Evolutionary conservation across 2,797 vertebrate genomes (phyloP), one percentile per base, ranked within the genome.

Genomic region (Peromyscus melanophrys): DNA sequence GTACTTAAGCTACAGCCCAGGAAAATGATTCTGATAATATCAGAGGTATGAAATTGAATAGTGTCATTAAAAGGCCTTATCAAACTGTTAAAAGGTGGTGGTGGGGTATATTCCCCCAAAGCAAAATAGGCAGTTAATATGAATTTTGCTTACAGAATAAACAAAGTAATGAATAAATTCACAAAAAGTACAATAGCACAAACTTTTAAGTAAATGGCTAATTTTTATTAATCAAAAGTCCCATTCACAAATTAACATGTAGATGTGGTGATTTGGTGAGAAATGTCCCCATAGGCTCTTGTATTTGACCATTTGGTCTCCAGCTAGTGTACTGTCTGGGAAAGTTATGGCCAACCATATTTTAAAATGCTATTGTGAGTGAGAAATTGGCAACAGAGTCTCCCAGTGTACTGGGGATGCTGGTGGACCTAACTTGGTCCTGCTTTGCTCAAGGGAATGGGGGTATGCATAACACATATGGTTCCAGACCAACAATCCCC

Each of bases 21-120:
- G 59, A 89, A 91, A 94, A 85, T 69, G 29, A 87, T 71, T 85
- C 40, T 80, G n/a, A 52, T 49, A 25, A 93, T 65, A 43, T 43
- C 17, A 94, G 49, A 86, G 46, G 65, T 52, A 69, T 40, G 63
- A 77, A 83, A 12, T 87, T 65, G 29, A 89, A 84, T 27, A 73
- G 21, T 65, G 81, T 92, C 92, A 13, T 69, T 83, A 92, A 57
- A 85, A 80, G 49, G 1, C 8, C 59, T 92, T 87, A 81, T 31
- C 59, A 77, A 87, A 90, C 49, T 73, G 57, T 85, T 94, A 59
- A 86, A 92, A 89, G 55, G 55, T 29, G 13, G n/a, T 40, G 40
- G 4, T 46, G 9, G 77, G 77, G 49, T 49, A 1, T 8, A 78
- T 37, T 37, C 2, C 67, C 29, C 81, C 43, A 65, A 46, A 92